Conservation (phyloP, 23 tunicate genomes). For the Halocynthia roretzi region DNA sequence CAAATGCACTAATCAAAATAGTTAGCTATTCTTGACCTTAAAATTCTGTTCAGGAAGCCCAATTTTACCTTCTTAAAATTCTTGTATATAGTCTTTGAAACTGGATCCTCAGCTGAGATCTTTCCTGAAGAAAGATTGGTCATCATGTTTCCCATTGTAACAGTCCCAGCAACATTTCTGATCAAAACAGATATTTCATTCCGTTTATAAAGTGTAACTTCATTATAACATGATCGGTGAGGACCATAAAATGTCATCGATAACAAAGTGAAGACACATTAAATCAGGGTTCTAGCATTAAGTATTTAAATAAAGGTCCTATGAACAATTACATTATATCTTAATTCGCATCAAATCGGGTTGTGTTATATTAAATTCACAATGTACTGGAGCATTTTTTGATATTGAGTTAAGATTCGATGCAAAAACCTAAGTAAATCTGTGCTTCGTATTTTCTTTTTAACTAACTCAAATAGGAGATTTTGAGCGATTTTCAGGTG, state of each 20-base stretch:
- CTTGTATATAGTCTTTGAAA: constrained; percentile 52
- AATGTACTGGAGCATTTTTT: too few relatives aligned
- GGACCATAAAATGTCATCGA: background rate
- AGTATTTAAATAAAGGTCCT: too few relatives aligned
- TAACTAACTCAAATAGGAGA: too few relatives aligned
- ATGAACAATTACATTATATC: too few relatives aligned
- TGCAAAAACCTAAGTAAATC: too few relatives aligned
- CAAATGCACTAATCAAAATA: background rate
- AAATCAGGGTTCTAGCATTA: too few relatives aligned
- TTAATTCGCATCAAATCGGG: too few relatives aligned
- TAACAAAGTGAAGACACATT: background rate
- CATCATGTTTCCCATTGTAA: constrained; percentile 41
- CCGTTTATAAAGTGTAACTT: background rate
- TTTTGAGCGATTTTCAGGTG: too few relatives aligned
- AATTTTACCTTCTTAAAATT: constrained; percentile 60
- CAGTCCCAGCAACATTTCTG: constrained; percentile 43
- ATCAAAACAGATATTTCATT: background rate
- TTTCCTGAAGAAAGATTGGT: constrained; percentile 41
- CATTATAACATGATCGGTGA: background rate
- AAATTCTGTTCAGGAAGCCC: background rate
- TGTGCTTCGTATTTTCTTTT: too few relatives aligned
- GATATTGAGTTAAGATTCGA: too few relatives aligned
- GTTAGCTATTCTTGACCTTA: background rate
- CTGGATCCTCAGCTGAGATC: constrained; percentile 35
- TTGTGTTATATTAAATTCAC: too few relatives aligned